Evolutionary conservation across 2,888 invertebrate genomes (phyloP).

Genomic region (Liposcelis brunnea): DNA sequence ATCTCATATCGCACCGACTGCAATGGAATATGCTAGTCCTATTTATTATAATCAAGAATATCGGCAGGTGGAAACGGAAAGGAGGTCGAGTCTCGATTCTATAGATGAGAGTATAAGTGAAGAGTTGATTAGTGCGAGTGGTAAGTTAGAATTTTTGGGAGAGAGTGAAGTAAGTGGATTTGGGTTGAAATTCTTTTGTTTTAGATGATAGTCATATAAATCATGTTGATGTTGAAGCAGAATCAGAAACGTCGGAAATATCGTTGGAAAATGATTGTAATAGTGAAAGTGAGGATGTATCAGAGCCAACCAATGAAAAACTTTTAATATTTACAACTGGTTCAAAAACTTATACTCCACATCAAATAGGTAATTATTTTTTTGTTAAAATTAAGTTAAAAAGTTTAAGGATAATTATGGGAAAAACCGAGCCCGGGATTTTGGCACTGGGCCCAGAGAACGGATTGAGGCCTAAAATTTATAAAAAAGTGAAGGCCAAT

Average conservation of each 20-base stretch:
- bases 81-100: conserved; percentile 22
- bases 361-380: conserved; percentile 45
- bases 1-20: conserved; percentile 34
- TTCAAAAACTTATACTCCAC: conserved; percentile 66
- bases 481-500: no score
- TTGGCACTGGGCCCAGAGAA: no score
- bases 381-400: no score
- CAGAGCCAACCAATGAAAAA: conserved; percentile 39
- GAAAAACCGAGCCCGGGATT: no score
- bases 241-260: conserved; percentile 15
- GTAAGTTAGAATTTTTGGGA: background rate
- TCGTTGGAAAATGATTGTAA: conserved; percentile 12
- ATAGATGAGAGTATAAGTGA: conserved; percentile 24
- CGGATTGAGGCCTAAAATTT: no score
- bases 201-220: background rate
- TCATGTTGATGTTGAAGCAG: conserved; percentile 6
- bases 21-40: conserved; percentile 34
- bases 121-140: conserved; percentile 8
- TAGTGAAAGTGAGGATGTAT: conserved; percentile 27
- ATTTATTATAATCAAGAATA: conserved; percentile 47
- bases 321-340: conserved; percentile 71
- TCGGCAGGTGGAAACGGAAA: conserved; percentile 32
- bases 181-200: background rate
- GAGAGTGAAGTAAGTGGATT: no score
- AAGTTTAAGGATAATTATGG: no score